These are phyloP conservation scores for Cynopterus brachyotis DNA, from an alignment of 2,113 vertebrate species.

Conservation along the genomic window DNA sequence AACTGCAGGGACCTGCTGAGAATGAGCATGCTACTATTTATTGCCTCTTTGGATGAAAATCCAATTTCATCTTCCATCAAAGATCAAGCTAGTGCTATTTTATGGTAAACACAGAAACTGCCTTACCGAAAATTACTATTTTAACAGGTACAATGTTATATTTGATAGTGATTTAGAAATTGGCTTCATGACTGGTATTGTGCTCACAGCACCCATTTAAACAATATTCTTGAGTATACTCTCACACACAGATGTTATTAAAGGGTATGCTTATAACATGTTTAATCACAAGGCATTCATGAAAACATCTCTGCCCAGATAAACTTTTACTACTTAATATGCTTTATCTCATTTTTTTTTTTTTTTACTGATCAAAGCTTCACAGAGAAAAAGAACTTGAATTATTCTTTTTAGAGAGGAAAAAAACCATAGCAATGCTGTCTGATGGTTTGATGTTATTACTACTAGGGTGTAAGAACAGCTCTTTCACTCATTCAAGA, in stretches of 20 bases:
- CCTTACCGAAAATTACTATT: slow-evolving; percentile 52
- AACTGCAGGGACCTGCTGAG: not conserved
- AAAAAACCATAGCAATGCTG: not conserved
- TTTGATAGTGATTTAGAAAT: slow-evolving; percentile 40
- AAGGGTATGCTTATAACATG: not conserved
- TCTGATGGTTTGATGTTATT: not conserved
- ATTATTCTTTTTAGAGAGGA: not conserved
- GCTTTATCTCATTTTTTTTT: slow-evolving; percentile 30
- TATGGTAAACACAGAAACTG: slow-evolving; percentile 53
- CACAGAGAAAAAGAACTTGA: not conserved
- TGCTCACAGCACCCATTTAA: slow-evolving; percentile 4
- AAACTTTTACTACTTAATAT: slow-evolving; percentile 33
- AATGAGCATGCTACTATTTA: slow-evolving; percentile 29
- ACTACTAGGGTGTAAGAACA: not conserved
- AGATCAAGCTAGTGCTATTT: slow-evolving; percentile 60
- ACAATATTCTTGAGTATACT: slow-evolving; percentile 2
- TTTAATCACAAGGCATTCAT: slow-evolving; percentile 42
- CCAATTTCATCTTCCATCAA: slow-evolving; percentile 55
- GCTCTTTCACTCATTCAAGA: not conserved
- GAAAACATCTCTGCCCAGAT: slow-evolving; percentile 14
- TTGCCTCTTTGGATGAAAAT: slow-evolving; percentile 55
- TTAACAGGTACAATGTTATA: slow-evolving; percentile 60
- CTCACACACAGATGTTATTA: slow-evolving; percentile 36
- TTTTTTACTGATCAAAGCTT: not conserved
- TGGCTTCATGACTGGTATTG: slow-evolving; percentile 10